Percentiles rank a stretch among this genome's conserved stretches.
These are phyloP conservation scores for Nomia melanderi DNA, from an alignment of 1,140 invertebrate genomes.

Conservation along the genomic window DNA sequence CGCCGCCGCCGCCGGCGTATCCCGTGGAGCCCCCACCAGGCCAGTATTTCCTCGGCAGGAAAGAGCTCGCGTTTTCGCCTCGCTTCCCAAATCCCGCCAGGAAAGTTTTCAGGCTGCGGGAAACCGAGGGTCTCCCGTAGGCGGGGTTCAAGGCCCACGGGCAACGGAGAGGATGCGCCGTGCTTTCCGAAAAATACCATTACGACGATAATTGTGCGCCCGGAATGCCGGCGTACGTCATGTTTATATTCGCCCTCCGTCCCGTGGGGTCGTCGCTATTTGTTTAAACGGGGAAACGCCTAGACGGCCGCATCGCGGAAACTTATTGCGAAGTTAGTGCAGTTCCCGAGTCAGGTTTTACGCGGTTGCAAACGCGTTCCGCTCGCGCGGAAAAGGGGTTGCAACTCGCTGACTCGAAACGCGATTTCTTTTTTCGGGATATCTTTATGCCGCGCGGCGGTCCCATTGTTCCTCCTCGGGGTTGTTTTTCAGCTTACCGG, in stretches of 20 bases:
- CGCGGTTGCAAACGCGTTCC: not conserved
- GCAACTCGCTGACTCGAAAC: too few relatives aligned
- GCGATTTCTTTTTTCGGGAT: too few relatives aligned
- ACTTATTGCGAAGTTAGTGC: slow-evolving; percentile 6
- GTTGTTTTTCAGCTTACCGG: too few relatives aligned
- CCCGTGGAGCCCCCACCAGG: slow-evolving; percentile 43
- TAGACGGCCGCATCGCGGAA: not conserved
- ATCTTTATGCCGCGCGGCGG: too few relatives aligned
- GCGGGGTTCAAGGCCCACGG: slow-evolving; percentile 14
- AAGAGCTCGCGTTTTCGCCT: slow-evolving; percentile 71
- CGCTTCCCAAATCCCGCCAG: slow-evolving; percentile 74
- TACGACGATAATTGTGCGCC: slow-evolving; percentile 80
- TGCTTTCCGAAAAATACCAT: slow-evolving; percentile 78
- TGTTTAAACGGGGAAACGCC: not conserved
- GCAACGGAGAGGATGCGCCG: slow-evolving; percentile 21
- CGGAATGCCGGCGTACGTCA: slow-evolving; percentile 75
- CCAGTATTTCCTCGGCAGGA: slow-evolving; percentile 68
- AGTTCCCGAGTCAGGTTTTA: not conserved
- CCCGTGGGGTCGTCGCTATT: not conserved
- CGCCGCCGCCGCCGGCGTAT: slow-evolving; percentile 32
- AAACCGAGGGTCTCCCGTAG: slow-evolving; percentile 28
- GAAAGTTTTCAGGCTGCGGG: slow-evolving; percentile 66
- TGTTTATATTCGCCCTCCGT: slow-evolving; percentile 68
- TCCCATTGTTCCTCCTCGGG: too few relatives aligned
- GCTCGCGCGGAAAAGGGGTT: not conserved